Evolutionary conservation across 2,888 invertebrate genomes (phyloP).

Genomic region (Drosophila siamana): DNA sequence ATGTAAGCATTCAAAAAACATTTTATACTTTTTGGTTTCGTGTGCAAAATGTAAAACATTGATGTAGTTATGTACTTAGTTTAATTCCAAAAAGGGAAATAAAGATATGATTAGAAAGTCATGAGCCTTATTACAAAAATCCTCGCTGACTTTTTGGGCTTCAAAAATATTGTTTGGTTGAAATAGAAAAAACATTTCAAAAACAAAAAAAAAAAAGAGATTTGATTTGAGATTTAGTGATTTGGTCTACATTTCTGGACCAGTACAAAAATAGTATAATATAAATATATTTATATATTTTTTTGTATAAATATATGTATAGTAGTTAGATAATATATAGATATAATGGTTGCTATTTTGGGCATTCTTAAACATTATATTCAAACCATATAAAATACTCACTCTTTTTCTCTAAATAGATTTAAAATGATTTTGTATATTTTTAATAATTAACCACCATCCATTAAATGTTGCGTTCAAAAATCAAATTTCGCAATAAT

Average conservation of each 20-base stretch:
- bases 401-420: constrained; percentile 85
- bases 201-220: constrained; percentile 60
- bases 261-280: constrained; percentile 54
- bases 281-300: constrained; percentile 29
- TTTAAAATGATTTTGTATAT: constrained; percentile 66
- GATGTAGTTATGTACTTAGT: constrained; percentile 41
- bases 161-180: constrained; percentile 41
- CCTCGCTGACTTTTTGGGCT: constrained; percentile 70
- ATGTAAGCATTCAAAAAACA: constrained; percentile 81
- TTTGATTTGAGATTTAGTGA: constrained; percentile 57
- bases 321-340: constrained; percentile 27
- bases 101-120: constrained; percentile 37
- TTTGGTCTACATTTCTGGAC: constrained; percentile 61
- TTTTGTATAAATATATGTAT: constrained; percentile 30
- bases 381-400: constrained; percentile 84
- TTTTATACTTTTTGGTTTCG: constrained; percentile 37
- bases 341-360: constrained; percentile 57
- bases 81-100: constrained; percentile 13
- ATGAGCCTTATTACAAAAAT: constrained; percentile 57
- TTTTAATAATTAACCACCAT: constrained; percentile 73
- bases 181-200: constrained; percentile 78
- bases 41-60: constrained; percentile 63
- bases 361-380: constrained; percentile 79
- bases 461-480: constrained; percentile 81
- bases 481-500: constrained; percentile 80